Conservation (phyloP, 2,113 vertebrate genomes). For the Pygoscelis adeliae region DNA sequence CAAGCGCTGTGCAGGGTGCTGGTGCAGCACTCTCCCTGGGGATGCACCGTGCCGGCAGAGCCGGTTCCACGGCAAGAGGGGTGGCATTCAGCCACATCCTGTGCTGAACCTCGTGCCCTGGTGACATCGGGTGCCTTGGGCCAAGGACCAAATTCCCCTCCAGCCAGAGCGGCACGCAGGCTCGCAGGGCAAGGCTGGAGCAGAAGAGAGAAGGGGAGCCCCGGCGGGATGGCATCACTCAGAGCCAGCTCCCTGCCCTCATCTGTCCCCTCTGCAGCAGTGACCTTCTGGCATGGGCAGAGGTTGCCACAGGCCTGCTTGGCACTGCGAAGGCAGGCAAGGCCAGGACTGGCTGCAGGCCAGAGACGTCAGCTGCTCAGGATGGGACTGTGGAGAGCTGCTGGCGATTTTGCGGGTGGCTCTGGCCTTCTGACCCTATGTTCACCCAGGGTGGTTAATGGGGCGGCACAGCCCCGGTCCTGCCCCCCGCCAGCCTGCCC, state of each 20-base stretch:
- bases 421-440: conserved; percentile 31
- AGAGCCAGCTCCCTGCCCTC: neutral
- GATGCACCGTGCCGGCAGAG: neutral
- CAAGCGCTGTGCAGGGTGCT: fast-evolving
- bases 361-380: conserved; percentile 31
- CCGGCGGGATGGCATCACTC: neutral
- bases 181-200: neutral
- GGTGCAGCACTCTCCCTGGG: neutral
- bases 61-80: neutral
- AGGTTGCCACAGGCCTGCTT: conserved; percentile 4
- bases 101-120: neutral
- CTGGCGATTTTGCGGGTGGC: neutral
- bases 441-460: conserved; percentile 54
- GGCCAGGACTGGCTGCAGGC: neutral
- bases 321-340: neutral
- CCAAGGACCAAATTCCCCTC: neutral
- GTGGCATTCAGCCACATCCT: neutral
- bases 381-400: conserved; percentile 4
- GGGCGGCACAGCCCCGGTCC: conserved; percentile 7
- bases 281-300: conserved; percentile 36
- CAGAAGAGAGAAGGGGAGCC: neutral
- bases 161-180: fast-evolving
- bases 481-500: neutral
- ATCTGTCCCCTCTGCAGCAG: neutral
- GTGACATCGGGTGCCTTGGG: neutral